Base-by-base conservation (phyloP, 92 coral and sea anemone species). In the Heliopora coerulea region DNA sequence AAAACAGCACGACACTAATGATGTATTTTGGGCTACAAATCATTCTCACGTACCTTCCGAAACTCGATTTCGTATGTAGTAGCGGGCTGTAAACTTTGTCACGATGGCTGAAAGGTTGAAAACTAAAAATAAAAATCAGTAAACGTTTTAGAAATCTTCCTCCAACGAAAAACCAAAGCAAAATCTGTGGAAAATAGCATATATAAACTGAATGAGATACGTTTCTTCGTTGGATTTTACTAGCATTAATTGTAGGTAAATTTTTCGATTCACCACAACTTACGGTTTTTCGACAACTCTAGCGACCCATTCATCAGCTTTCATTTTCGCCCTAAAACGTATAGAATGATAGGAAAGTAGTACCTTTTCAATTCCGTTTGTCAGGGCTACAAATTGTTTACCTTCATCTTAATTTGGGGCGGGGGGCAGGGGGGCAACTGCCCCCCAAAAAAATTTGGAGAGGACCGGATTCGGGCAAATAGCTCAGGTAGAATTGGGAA, bases 251-350 rank as follows among this genome's bases (percentile, higher is more conserved):
- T n/a, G n/a, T n/a, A n/a, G n/a, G n/a, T n/a, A n/a, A n/a, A n/a
- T n/a, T n/a, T n/a, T n/a, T n/a, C n/a, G n/a, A n/a, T n/a, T n/a
- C n/a, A n/a, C n/a, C n/a, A n/a, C n/a, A n/a, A 82, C 98, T 85
- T 82, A 93, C 97, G 91, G 88, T 49, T 92, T 89, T 60, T 92
- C 97, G 48, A 92, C 91, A n/a, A 92, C 83, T 52, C 97, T 84
- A 52, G 97, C 82, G 3, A 89, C 96, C 97, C 96, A 89, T 52
- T 92, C 97, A 42, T 92, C 78, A 19, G 96, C 91, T 87, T 87
- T 92, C 96, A 92, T 87, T 49, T 92, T 91, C 65, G 83, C 78
- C 80, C 98, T 93, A 65, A 73, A 76, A 54, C 29, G n/a, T n/a
- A 30, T 72, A 14, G 58, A 9, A 23, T 39, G 20, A 23, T 49